Conservation (phyloP, 2,888 invertebrate species). For the Agonopterix heracliana region DNA sequence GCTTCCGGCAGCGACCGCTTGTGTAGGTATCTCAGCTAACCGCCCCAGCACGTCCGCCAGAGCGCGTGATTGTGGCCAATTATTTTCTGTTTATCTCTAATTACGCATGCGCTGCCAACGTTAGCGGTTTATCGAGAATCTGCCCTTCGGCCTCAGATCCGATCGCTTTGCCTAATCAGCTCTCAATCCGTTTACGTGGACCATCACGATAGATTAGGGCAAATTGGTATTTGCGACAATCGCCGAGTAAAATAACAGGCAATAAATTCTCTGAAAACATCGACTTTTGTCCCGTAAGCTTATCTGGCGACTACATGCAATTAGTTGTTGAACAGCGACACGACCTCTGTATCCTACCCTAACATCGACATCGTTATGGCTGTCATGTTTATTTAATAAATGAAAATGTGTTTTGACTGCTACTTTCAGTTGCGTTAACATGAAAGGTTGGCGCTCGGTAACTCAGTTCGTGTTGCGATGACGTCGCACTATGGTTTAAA, state of each 20-base stretch:
- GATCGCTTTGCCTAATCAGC: constrained; percentile 67
- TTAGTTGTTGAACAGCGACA: neutral
- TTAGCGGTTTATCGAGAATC: constrained; percentile 64
- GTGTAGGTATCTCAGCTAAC: constrained; percentile 10
- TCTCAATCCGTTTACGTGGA: constrained; percentile 58
- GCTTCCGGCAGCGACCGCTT: constrained; percentile 6
- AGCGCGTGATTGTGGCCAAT: constrained; percentile 72
- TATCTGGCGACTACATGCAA: constrained; percentile 4
- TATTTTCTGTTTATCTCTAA: constrained; percentile 76
- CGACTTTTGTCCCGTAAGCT: constrained; percentile 5
- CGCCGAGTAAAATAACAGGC: constrained; percentile 13
- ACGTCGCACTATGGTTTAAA: constrained; percentile 8
- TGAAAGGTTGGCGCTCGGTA: constrained; percentile 28
- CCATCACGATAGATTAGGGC: constrained; percentile 55
- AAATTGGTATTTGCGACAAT: constrained; percentile 27
- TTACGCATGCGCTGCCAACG: constrained; percentile 73
- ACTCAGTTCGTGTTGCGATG: constrained; percentile 25
- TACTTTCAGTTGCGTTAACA: constrained; percentile 34
- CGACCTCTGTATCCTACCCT: neutral
- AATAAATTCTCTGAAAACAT: constrained; percentile 9
- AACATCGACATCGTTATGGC: constrained; percentile 12
- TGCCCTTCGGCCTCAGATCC: constrained; percentile 71
- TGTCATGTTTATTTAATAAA: constrained; percentile 42
- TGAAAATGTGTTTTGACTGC: constrained; percentile 28
- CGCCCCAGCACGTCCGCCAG: constrained; percentile 56